phyloP scores from a whole-genome alignment of 2,888 invertebrate genomes.

The Drosophila maculinotata region DNA sequence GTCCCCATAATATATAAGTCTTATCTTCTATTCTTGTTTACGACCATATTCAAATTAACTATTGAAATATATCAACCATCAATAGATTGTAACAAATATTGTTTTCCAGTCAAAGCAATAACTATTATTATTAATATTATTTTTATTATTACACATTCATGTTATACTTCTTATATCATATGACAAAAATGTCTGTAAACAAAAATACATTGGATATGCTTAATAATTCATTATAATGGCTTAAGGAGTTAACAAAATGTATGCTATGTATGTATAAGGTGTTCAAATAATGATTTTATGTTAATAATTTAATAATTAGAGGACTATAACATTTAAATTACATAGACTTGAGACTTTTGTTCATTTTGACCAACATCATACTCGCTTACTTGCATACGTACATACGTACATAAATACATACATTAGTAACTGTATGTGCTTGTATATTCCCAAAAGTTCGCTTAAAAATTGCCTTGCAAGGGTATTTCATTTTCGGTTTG shows the following conservation, averaged over 20 bases:
- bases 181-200: too few species aligned
- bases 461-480: conserved; percentile 10
- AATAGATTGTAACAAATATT: conserved; percentile 4
- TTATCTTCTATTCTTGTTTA: conserved; percentile 28
- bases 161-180: too few species aligned
- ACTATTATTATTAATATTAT: background rate
- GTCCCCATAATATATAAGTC: conserved; percentile 59
- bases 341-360: too few species aligned
- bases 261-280: background rate
- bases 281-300: too few species aligned
- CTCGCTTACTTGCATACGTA: too few species aligned
- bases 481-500: conserved; percentile 22
- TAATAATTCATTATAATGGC: too few species aligned
- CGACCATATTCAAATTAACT: conserved; percentile 1
- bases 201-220: too few species aligned
- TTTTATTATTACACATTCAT: background rate
- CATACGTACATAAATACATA: too few species aligned
- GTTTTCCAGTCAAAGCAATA: background rate
- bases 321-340: too few species aligned
- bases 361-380: too few species aligned
- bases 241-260: background rate
- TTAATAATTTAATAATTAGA: too few species aligned
- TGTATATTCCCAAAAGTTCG: background rate
- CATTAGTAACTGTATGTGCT: too few species aligned
- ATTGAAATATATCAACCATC: background rate